Evolutionary conservation across 2,888 invertebrate genomes (phyloP), one percentile per base, ranked within the genome.

Genomic region (Drosophila histrio): DNA sequence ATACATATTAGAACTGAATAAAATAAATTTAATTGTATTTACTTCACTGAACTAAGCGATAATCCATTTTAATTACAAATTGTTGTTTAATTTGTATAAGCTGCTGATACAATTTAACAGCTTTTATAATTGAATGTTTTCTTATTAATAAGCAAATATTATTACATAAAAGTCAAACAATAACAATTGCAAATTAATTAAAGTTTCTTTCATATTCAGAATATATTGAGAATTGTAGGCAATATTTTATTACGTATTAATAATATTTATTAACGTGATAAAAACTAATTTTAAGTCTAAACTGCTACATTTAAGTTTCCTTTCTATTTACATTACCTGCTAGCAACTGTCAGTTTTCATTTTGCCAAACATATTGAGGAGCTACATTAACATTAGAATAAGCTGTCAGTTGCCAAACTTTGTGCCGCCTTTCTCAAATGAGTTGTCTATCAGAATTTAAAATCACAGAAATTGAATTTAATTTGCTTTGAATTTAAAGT

Each of bases 401-500:
- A n/a, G 1, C n/a, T 30, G 4, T 28, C 28, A n/a, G 30, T 30
- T n/a, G 5, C 2, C 1, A n/a, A n/a, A n/a, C 30, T n/a, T 30
- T 0, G 11, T 30, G 4, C 0, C 6, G 6, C 5, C 32, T 15
- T 36, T 17, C 17, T 8, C 8, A 6, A 0, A 1, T 1, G 15
- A 34, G 15, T 15, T 36, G 17, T 36, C 11, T 30, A 7, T 19
- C 6, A n/a, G 4, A 19, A 30, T 30, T 46, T 46, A 11, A 8
- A 19, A 30, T 39, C 44, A 19, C 11, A 44, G 44, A 17, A 24
- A 34, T 34, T 9, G 13, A n/a, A 34, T 44, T 43, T 26, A 24
- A 54, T 13, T 24, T 44, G 21, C 5, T 5, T 61, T 11, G 7
- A 47, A 19, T 46, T 56, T 56, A 39, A 56, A 53, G 44, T 30